Evolutionary conservation across 2,888 invertebrate genomes (phyloP).

Genomic region (Drosophila bunnanda): DNA sequence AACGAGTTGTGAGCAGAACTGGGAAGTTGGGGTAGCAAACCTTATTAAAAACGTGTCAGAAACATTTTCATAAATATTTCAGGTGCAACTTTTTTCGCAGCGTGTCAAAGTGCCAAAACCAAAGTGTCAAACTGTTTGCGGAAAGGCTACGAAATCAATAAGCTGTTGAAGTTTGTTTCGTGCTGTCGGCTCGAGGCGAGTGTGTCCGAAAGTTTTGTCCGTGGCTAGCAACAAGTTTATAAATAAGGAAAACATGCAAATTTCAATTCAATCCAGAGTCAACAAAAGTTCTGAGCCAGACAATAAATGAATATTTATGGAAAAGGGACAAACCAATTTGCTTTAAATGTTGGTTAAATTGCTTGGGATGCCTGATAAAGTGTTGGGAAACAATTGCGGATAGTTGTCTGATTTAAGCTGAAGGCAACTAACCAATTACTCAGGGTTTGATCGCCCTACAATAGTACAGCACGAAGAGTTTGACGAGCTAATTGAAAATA

Average conservation of each 20-base stretch:
- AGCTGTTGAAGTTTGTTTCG: slow-evolving; percentile 40
- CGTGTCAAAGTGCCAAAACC: slow-evolving; percentile 74
- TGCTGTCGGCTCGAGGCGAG: slow-evolving; percentile 10
- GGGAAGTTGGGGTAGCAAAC: slow-evolving; percentile 45
- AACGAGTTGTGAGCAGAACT: slow-evolving; percentile 36
- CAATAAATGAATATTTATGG: slow-evolving; percentile 42
- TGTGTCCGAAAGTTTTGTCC: slow-evolving; percentile 13
- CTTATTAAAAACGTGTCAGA: slow-evolving; percentile 79
- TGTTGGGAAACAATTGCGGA: neutral
- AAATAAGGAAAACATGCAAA: slow-evolving; percentile 40
- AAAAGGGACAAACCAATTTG: slow-evolving; percentile 13
- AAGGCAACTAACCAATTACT: slow-evolving; percentile 1
- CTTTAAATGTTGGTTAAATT: slow-evolving; percentile 23
- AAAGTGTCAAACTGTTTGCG: slow-evolving; percentile 73
- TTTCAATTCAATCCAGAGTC: slow-evolving; percentile 23
- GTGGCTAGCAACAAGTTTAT: slow-evolving; percentile 58
- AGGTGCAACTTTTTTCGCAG: slow-evolving; percentile 62
- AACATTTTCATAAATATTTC: slow-evolving; percentile 79
- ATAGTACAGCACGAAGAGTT: neutral
- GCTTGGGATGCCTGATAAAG: neutral
- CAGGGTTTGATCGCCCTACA: neutral
- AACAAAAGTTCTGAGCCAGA: slow-evolving; percentile 29
- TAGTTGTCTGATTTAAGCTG: neutral
- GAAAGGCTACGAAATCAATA: slow-evolving; percentile 69
- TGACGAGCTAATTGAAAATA: neutral